phyloP scores from a whole-genome alignment of 2,797 vertebrate genomes.

The Somateria mollissima region DNA sequence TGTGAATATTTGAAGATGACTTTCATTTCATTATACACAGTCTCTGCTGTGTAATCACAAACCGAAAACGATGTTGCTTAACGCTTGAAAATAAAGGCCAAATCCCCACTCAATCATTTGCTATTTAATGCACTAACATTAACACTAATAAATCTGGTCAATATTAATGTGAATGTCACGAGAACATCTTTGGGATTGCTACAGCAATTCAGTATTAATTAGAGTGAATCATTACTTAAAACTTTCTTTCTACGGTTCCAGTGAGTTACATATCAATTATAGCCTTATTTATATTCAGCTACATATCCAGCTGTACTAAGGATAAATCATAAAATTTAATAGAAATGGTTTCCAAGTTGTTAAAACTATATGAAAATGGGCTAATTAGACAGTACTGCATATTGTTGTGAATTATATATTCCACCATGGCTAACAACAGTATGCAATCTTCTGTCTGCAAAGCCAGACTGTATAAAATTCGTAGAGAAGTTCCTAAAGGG shows the following conservation, averaged over 20 bases:
- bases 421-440: background rate
- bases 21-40: background rate
- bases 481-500: background rate
- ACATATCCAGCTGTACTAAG: background rate
- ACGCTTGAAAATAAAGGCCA: constrained; percentile 27
- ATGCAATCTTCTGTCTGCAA: background rate
- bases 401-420: background rate
- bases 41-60: background rate
- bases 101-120: constrained; percentile 18
- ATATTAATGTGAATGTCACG: constrained; percentile 17
- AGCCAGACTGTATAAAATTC: background rate
- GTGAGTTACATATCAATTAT: constrained; percentile 30
- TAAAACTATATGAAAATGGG: constrained; percentile 28
- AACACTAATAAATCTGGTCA: constrained; percentile 26
- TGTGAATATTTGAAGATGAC: background rate
- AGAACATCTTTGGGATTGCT: constrained; percentile 14
- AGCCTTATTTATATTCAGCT: constrained; percentile 29
- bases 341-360: constrained; percentile 16
- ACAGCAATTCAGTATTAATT: constrained; percentile 19
- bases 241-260: constrained; percentile 10
- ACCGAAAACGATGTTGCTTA: background rate
- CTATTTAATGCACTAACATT: constrained; percentile 30
- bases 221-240: constrained; percentile 17
- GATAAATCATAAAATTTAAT: constrained; percentile 14
- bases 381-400: background rate